Percentiles rank a stretch among this genome's conserved stretches.
These are phyloP conservation scores for Casuarius casuarius DNA, from an alignment of 2,113 vertebrate genomes.

Conservation along the genomic window DNA sequence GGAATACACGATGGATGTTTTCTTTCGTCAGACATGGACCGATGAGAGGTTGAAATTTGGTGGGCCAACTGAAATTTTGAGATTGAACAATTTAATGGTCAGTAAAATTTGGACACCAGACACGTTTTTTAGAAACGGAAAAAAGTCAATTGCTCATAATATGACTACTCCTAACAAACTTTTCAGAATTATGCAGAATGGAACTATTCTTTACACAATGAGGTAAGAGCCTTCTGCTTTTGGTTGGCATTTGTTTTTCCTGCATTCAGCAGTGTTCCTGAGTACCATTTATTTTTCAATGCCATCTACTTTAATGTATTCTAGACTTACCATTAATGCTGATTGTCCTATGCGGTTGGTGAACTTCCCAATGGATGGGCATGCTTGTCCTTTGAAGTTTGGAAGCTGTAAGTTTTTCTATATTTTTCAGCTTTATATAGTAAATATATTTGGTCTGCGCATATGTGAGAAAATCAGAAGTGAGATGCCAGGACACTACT, in stretches of 20 bases:
- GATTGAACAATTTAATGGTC: conserved; percentile 97
- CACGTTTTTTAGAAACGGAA: conserved; percentile 98
- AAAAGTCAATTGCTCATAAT: conserved; percentile 96
- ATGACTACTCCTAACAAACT: conserved; percentile 98
- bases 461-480: background rate
- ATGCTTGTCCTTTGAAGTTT: conserved; percentile 97
- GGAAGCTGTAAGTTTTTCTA: conserved; percentile 92
- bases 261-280: background rate
- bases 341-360: conserved; percentile 97
- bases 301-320: conserved; percentile 19
- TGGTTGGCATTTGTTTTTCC: background rate
- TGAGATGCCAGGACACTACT: background rate
- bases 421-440: background rate
- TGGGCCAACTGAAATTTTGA: conserved; percentile 91
- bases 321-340: conserved; percentile 94
- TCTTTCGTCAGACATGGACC: conserved; percentile 97
- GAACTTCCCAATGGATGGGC: conserved; percentile 98
- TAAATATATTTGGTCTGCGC: background rate
- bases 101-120: conserved; percentile 99
- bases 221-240: conserved; percentile 79
- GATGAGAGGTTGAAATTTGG: conserved; percentile 91
- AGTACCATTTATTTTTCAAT: background rate
- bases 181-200: conserved; percentile 98
- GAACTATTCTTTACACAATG: conserved; percentile 98
- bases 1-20: conserved; percentile 99